Percentiles rank a stretch among this genome's conserved stretches.
These are phyloP conservation scores for Bombyx mori DNA, from an alignment of 1,140 invertebrate genomes.

Conservation along the genomic window ASM3026992v2 NC_085122.1:3333001-3333500, in stretches of 20 bases:
- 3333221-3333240: constrained; percentile 25
- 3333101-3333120: constrained; percentile 16
- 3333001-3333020: constrained; percentile 7
- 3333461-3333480: constrained; percentile 28
- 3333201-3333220: constrained; percentile 21
- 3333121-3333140: constrained; percentile 26
- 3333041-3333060: constrained; percentile 1
- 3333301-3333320: constrained; percentile 18
- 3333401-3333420: constrained; percentile 33
- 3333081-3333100: constrained; percentile 17
- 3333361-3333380: constrained; percentile 22
- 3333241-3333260: constrained; percentile 14
- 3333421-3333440: constrained; percentile 31
- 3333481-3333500: constrained; percentile 25
- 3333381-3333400: too few relatives aligned
- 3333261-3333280: constrained; percentile 15
- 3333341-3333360: constrained; percentile 16
- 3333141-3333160: constrained; percentile 25
- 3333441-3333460: constrained; percentile 17
- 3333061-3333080: constrained; percentile 11
- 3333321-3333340: constrained; percentile 11
- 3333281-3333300: constrained; percentile 17
- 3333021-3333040: constrained; percentile 24
- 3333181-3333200: too few relatives aligned
- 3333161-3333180: constrained; percentile 7